Evolutionary conservation across 1,140 invertebrate species (phyloP).

Genomic region (Triops cancriformis): DNA sequence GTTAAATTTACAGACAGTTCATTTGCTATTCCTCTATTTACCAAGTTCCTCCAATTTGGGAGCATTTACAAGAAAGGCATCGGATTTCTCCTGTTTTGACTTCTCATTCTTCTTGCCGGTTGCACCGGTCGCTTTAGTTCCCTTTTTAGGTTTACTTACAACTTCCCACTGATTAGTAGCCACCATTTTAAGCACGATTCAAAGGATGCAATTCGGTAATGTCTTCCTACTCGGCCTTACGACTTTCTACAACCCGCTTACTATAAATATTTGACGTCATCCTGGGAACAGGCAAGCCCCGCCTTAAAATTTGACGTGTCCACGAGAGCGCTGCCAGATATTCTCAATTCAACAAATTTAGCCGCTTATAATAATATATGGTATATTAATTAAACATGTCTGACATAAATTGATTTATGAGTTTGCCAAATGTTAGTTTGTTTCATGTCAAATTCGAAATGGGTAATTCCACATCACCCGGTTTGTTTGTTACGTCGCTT

Average conservation of each 20-base stretch:
- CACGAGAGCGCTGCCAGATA: not conserved
- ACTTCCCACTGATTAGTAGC: not conserved
- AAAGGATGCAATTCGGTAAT: not conserved
- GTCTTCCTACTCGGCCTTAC: no score
- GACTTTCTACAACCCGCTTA: not conserved
- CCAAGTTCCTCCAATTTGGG: not conserved
- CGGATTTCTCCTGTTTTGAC: not conserved
- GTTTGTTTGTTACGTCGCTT: not conserved
- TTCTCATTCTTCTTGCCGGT: not conserved
- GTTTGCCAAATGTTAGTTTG: not conserved
- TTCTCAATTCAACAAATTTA: not conserved
- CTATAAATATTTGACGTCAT: not conserved
- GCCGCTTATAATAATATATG: no score
- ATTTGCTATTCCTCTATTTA: not conserved
- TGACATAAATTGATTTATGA: no score
- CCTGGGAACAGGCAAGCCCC: not conserved
- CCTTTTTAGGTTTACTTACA: not conserved
- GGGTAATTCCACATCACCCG: not conserved
- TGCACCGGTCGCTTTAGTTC: not conserved
- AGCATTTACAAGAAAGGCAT: not conserved
- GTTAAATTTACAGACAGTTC: not conserved
- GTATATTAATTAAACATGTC: no score
- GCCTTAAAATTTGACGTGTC: not conserved
- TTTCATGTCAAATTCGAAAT: not conserved
- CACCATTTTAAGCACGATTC: not conserved